Evolutionary conservation across 1,140 invertebrate species (phyloP), one percentile per base, ranked within the genome.

Genomic region (Meloidogyne floridensis): DNA sequence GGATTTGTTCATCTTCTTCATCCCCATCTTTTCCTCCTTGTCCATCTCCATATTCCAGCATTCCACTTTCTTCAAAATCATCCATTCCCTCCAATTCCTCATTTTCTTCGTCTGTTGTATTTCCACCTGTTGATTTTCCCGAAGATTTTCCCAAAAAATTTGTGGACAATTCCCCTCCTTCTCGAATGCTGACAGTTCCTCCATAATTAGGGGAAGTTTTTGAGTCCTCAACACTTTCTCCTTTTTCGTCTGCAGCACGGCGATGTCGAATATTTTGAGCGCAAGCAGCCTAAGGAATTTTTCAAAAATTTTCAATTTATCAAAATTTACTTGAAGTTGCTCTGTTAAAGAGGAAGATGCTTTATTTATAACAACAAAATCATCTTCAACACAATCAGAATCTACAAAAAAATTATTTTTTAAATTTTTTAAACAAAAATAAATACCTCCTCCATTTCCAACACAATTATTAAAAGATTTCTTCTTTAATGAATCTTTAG

Each of bases 181-280:
- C 77, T 79, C 10, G 20, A 51, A 79, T 79, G 18, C 65, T 72
- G n/a, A 79, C 20, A 4, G 77, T 79, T 7, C 77, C 77, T 4
- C 77, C 77, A 72, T 69, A 79, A 15, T 6, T 47, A n/a, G 65
- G 77, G 20, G 18, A 71, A 5, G 77, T 42, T 32, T 51, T 69
- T 47, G 47, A 47, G 7, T 4, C 7, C 7, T 47, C 47, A 47
- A 47, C 47, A 8, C 47, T 47, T 7, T 3, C 10, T 2, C 65
- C 10, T 8, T 47, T 79, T 51, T 72, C 77, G 59, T 51, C 18
- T 51, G 18, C 65, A n/a, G 65, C 59, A 70, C 53, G 20, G 15
- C 59, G 32, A 32, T 72, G 77, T 13, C 77, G 77, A 43, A 79
- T 79, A 20, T 79, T 79, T 10, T 79, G 77, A 3, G 72, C 47